Evolutionary conservation across 2,797 vertebrate species (phyloP).

Genomic region (Neomorphus geoffroyi): DNA sequence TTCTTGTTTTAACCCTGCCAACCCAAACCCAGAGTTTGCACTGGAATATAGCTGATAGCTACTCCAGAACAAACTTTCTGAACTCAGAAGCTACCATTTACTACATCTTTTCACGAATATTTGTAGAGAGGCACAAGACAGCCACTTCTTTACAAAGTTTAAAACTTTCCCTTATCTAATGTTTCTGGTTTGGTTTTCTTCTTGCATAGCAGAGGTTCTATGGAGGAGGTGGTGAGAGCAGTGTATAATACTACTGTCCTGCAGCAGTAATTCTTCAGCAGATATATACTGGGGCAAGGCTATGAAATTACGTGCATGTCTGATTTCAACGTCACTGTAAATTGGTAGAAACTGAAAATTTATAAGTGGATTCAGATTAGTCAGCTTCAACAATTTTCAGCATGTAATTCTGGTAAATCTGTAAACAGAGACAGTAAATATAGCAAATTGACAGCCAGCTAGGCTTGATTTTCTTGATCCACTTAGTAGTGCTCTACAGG

Average conservation of each 20-base stretch:
- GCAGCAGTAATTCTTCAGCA: not conserved
- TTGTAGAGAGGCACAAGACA: not conserved
- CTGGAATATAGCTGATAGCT: not conserved
- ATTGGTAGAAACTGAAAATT: not conserved
- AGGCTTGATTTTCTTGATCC: not conserved
- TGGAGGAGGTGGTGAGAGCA: not conserved
- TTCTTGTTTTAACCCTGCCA: not conserved
- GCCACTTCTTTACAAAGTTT: not conserved
- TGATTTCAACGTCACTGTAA: not conserved
- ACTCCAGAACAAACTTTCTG: not conserved
- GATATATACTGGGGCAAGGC: not conserved
- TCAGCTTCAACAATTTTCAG: not conserved
- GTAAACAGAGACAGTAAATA: not conserved
- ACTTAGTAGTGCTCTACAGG: not conserved
- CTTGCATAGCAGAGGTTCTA: not conserved
- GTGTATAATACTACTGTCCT: not conserved
- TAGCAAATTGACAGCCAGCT: not conserved
- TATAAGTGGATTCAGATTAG: not conserved
- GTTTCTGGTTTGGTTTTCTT: not conserved
- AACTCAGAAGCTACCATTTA: not conserved
- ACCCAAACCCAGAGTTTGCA: rapidly evolving
- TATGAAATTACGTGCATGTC: not conserved
- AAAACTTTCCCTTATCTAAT: not conserved
- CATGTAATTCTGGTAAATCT: not conserved
- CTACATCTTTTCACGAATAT: not conserved